Percentiles rank a stretch among this genome's conserved stretches.
phyloP scores from a whole-genome alignment of 2,888 invertebrate genomes.

The Drosophila peninsularis region DNA sequence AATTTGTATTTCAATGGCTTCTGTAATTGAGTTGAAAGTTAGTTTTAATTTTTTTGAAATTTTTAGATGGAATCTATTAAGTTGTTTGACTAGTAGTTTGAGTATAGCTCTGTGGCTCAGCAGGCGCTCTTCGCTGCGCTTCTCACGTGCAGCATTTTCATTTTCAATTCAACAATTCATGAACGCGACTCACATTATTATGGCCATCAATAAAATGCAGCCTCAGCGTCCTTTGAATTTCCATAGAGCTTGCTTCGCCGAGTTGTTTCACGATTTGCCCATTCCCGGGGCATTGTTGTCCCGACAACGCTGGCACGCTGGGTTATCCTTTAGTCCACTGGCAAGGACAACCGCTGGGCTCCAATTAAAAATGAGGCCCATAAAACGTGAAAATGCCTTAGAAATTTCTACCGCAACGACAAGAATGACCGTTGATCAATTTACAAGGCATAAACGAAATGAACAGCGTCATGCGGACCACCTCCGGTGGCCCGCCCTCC shows the following conservation, averaged over 20 bases:
- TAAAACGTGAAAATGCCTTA: conserved; percentile 63
- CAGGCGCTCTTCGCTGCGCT: background rate
- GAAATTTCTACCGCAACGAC: conserved; percentile 16
- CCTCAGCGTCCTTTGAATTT: conserved; percentile 22
- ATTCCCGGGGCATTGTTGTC: conserved; percentile 34
- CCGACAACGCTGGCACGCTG: conserved; percentile 26
- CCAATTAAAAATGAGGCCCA: conserved; percentile 66
- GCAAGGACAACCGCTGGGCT: conserved; percentile 25
- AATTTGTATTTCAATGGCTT: conserved; percentile 63
- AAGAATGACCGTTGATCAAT: conserved; percentile 64
- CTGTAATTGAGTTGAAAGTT: conserved; percentile 69
- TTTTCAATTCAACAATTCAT: background rate
- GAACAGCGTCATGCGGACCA: conserved; percentile 61
- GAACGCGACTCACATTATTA: background rate
- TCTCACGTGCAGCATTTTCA: background rate
- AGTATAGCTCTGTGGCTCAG: background rate
- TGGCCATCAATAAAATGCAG: conserved; percentile 61
- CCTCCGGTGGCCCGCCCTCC: background rate
- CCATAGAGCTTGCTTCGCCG: background rate
- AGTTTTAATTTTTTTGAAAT: conserved; percentile 44
- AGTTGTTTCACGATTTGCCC: conserved; percentile 11
- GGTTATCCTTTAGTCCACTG: conserved; percentile 48
- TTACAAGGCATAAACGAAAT: conserved; percentile 67
- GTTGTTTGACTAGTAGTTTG: background rate
- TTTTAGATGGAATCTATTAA: conserved; percentile 13